These are phyloP conservation scores for Nipponia nippon DNA, from an alignment of 2,113 vertebrate genomes.

Conservation along the genomic window DNA sequence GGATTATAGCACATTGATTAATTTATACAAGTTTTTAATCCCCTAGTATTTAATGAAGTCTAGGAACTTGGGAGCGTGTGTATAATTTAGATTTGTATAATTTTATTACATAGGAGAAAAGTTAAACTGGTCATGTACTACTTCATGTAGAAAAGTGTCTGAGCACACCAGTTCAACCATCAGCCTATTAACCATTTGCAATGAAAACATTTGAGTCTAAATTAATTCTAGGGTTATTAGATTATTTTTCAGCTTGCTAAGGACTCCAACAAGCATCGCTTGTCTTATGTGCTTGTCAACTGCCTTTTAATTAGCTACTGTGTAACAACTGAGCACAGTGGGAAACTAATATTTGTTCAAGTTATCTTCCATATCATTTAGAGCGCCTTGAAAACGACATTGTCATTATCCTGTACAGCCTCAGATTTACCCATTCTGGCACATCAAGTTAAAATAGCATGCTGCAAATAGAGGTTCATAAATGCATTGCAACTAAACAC, in stretches of 20 bases:
- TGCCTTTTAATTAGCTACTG: conserved; percentile 65
- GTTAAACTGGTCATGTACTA: conserved; percentile 45
- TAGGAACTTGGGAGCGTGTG: conserved; percentile 70
- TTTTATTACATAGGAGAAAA: conserved; percentile 71
- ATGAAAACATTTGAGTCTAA: conserved; percentile 17
- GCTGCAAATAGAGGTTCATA: not conserved
- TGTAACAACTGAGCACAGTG: conserved; percentile 56
- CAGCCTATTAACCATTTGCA: conserved; percentile 56
- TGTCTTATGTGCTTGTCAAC: conserved; percentile 56
- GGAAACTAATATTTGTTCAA: conserved; percentile 58
- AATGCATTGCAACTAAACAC: not conserved
- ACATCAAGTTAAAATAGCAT: not conserved
- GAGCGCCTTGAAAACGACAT: not conserved
- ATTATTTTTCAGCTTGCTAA: conserved; percentile 54
- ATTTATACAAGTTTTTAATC: conserved; percentile 83
- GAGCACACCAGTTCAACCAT: not conserved
- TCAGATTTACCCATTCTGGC: not conserved
- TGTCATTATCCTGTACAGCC: conserved; percentile 20
- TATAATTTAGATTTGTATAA: conserved; percentile 75
- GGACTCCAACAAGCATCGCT: conserved; percentile 33
- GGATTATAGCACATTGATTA: conserved; percentile 81
- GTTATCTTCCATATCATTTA: conserved; percentile 37
- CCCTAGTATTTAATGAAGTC: conserved; percentile 79
- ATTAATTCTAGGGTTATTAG: conserved; percentile 48
- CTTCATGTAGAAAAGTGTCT: conserved; percentile 35